Evolutionary conservation across 2,888 invertebrate genomes (phyloP), one percentile per base, ranked within the genome.

Genomic region (Sesamia inferens): DNA sequence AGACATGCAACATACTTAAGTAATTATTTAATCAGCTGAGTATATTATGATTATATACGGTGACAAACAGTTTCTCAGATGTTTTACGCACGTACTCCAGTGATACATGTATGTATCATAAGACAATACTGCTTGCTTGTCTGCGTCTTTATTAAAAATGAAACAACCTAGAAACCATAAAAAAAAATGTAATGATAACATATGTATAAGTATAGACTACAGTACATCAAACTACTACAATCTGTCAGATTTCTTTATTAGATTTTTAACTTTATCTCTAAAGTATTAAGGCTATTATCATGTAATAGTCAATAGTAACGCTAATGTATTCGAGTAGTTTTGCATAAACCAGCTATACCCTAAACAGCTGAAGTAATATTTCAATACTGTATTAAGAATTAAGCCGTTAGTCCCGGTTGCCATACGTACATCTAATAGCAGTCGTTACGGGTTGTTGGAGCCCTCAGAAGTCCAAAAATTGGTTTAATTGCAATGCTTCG

Each of bases 341-440:
- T 59, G 51, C 11, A 66, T 79, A 73, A 78, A 81, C 14, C 67
- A 68, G 39, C 19, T 61, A 61, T 13, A 44, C 51, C 73, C 78
- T 82, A 78, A 81, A 39, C 54, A 51, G n/a, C n/a, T 68, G 54
- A 62, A 78, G 31, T n/a, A 78, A 80, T 76, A 65, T 54, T 57
- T 31, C 61, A 64, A 69, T 59, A 61, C 59, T 24, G 61, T 62
- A 14, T 55, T 22, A 54, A 19, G 5, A 10, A 68, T 42, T 66
- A 22, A n/a, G 31, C 31, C 31, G 31, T 31, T 31, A 3, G 31
- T 31, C 31, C 1, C 31, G 31, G 31, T 31, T 31, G 31, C 31
- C 31, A 31, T 31, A 31, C 31, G 31, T 2, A 31, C 1, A 31
- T 31, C 31, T 31, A 31, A 31, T 31, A 3, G 31, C 2, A 31